These are phyloP conservation scores for Laticauda colubrina DNA, from an alignment of 2,113 vertebrate species.

Conservation along the genomic window DNA sequence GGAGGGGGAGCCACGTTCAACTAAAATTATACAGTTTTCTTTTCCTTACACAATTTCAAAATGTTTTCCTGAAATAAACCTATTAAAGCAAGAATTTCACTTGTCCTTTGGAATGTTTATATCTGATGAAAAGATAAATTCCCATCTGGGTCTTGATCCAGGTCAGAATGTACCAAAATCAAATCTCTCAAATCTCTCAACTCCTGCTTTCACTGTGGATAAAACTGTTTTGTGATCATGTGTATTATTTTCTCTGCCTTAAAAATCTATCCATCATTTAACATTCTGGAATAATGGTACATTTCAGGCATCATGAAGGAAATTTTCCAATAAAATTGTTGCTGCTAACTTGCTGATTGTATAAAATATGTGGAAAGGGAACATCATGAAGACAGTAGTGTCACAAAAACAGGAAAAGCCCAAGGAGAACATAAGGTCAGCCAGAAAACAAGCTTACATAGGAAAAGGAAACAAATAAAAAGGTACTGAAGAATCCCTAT, in stretches of 20 bases:
- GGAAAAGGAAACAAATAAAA: no score
- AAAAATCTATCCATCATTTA: not conserved
- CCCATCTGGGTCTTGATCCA: not conserved
- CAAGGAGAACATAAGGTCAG: no score
- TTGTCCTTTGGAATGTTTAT: not conserved
- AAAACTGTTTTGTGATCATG: not conserved
- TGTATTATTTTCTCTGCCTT: not conserved
- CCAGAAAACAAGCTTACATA: no score
- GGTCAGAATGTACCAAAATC: not conserved
- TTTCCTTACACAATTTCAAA: not conserved
- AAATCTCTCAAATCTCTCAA: not conserved
- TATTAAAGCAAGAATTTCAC: not conserved
- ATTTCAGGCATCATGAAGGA: not conserved
- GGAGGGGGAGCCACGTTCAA: fast-evolving
- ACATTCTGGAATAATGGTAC: not conserved
- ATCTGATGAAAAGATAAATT: not conserved
- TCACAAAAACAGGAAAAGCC: no score
- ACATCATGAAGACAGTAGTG: no score
- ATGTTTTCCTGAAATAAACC: not conserved
- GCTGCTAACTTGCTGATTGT: not conserved
- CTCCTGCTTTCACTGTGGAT: not conserved
- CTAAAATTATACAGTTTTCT: not conserved
- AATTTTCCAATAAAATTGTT: not conserved
- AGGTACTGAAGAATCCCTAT: no score
- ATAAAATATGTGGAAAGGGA: not conserved